Evolutionary conservation across 2,888 invertebrate genomes (phyloP), one percentile per base, ranked within the genome.

Genomic region (Buathra laborator): DNA sequence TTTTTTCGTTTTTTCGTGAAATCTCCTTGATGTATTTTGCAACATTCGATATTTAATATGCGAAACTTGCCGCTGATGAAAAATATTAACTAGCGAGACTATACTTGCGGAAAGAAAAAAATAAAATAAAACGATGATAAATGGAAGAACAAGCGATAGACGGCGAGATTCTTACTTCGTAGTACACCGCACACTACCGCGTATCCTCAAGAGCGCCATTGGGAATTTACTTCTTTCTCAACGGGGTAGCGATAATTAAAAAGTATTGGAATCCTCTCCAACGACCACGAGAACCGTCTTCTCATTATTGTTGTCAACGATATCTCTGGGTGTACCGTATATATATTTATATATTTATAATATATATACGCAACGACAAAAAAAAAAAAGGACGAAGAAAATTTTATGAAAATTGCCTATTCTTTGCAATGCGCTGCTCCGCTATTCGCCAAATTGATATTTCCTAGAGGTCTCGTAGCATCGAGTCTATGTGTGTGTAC

Each of bases 231-330:
- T 67, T 68, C 76, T 67, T 74, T 64, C 70, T 51, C 29, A 56
- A 64, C 44, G 74, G 37, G n/a, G 53, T 59, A 64, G 37, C 76
- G 81, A 77, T 84, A 81, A 84, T 84, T 81, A 81, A 84, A 84
- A 84, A 84, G 77, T 84, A 84, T 84, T 81, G 77, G 81, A 81
- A 78, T 84, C 81, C 68, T 75, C 48, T 51, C 14, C 46, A 68
- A 56, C 62, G 51, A 59, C 43, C 43, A 51, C 53, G 51, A 29
- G 16, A 62, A 71, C 32, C 62, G 37, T 53, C 51, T 70, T 64
- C 43, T 79, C 62, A 51, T 48, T 71, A 62, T 43, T 51, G 43
- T 76, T 76, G 53, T 64, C 51, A 64, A 19, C 48, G 48, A 71
- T 64, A 71, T 51, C 32, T 19, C 59, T 12, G 12, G 9, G 19